Percentiles rank a stretch among this genome's conserved stretches.
Evolutionary conservation across 2,888 invertebrate species (phyloP).

Genomic region (Neoitamus cyanurus): DNA sequence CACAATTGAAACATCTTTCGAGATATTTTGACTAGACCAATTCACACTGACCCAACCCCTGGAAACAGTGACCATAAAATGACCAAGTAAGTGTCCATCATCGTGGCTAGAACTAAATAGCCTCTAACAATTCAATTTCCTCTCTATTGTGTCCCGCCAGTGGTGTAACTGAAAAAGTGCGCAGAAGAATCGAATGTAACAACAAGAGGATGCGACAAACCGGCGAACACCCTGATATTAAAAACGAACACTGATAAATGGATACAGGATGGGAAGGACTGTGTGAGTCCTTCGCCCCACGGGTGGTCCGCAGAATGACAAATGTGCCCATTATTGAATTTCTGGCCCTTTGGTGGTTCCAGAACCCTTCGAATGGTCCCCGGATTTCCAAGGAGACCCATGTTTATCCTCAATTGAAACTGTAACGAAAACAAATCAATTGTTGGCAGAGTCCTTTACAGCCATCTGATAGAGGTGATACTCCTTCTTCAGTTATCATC

Average conservation of each 20-base stretch:
- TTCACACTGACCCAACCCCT: not conserved
- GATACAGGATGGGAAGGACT: not conserved
- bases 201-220: conserved; percentile 48
- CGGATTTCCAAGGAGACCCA: conserved; percentile 6
- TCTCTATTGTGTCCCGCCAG: conserved; percentile 21
- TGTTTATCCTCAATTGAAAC: conserved; percentile 53
- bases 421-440: conserved; percentile 54
- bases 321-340: conserved; percentile 54
- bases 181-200: conserved; percentile 7
- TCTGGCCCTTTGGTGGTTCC: conserved; percentile 16
- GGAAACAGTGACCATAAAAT: conserved; percentile 53
- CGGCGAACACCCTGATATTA: conserved; percentile 48
- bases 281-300: conserved; percentile 46
- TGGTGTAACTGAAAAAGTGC: not conserved
- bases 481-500: conserved; percentile 17
- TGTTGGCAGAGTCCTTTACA: conserved; percentile 43
- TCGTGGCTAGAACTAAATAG: conserved; percentile 34
- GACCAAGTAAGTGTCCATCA: conserved; percentile 55
- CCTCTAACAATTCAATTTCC: conserved; percentile 52
- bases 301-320: conserved; percentile 54
- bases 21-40: conserved; percentile 20
- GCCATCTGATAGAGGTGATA: not conserved
- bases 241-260: conserved; percentile 50
- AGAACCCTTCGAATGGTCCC: not conserved
- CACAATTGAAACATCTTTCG: conserved; percentile 29